A percentile compares a stretch with the other conserved stretches of the same genome.
These are phyloP conservation scores for Acanthosoma haemorrhoidale DNA, from an alignment of 2,888 invertebrate genomes.

Conservation along the genomic window DNA sequence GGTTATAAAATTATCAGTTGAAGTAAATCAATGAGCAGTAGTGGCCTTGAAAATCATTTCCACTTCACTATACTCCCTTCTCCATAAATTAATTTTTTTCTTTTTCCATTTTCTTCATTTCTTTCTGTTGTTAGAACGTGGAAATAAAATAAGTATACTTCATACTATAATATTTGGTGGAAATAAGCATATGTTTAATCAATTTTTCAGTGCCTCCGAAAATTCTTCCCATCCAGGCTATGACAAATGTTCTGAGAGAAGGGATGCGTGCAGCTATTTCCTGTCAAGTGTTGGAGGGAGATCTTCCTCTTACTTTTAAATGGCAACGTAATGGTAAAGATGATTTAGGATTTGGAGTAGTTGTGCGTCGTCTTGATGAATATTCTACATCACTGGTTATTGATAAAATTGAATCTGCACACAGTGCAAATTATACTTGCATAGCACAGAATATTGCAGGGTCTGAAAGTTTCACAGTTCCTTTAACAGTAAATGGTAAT, in stretches of 20 bases:
- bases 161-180: too few relatives aligned
- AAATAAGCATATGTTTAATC: too few relatives aligned
- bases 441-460: slow-evolving; percentile 84
- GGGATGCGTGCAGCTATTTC: slow-evolving; percentile 85
- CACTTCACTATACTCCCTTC: too few relatives aligned
- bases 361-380: slow-evolving; percentile 65
- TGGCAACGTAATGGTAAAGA: slow-evolving; percentile 83
- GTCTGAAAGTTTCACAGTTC: slow-evolving; percentile 68
- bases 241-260: slow-evolving; percentile 73
- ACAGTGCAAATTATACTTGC: slow-evolving; percentile 89
- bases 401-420: slow-evolving; percentile 75
- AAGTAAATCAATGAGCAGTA: too few relatives aligned
- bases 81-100: too few relatives aligned
- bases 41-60: too few relatives aligned
- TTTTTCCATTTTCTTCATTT: too few relatives aligned
- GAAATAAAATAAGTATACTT: too few relatives aligned
- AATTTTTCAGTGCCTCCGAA: slow-evolving; percentile 68
- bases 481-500: slow-evolving; percentile 74
- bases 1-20: too few relatives aligned
- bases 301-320: slow-evolving; percentile 82
- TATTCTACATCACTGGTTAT: slow-evolving; percentile 81
- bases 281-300: slow-evolving; percentile 86
- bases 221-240: slow-evolving; percentile 75
- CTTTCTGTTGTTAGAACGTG: too few relatives aligned
- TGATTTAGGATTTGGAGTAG: slow-evolving; percentile 52